Percentiles rank a stretch among this genome's conserved stretches.
Conservation (phyloP, 37 sponge, comb jelly and placozoan genomes). For the Spongilla lacustris region DNA sequence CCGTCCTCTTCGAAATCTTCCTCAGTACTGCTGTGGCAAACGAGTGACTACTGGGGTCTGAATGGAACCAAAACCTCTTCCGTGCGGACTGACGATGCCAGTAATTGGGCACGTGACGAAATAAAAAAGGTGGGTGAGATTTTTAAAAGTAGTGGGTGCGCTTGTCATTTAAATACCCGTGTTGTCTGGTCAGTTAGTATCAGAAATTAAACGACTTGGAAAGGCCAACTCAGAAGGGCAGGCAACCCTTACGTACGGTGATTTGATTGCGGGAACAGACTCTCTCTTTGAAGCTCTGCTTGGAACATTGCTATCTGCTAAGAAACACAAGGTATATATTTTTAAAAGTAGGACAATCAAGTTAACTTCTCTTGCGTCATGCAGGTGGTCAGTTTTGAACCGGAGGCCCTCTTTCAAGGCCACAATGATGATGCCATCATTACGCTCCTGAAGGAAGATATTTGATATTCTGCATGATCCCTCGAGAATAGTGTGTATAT, state of each 20-base stretch:
- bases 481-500: background rate
- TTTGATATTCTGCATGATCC: background rate
- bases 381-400: slow-evolving; percentile 17
- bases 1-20: background rate
- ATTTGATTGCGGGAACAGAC: slow-evolving; percentile 10
- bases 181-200: background rate
- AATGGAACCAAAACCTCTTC: background rate
- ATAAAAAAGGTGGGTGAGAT: background rate
- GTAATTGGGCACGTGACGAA: background rate
- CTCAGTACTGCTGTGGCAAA: background rate
- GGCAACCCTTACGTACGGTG: background rate
- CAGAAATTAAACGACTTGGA: slow-evolving; percentile 1
- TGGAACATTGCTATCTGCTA: slow-evolving; percentile 32
- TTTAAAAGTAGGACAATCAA: background rate
- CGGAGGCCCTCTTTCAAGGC: slow-evolving; percentile 22
- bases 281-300: slow-evolving; percentile 24
- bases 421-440: slow-evolving; percentile 15
- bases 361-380: background rate
- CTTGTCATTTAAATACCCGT: too few species aligned
- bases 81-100: background rate
- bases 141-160: too few species aligned
- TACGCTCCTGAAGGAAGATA: slow-evolving; percentile 1
- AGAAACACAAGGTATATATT: slow-evolving; percentile 34
- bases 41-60: slow-evolving; percentile 9
- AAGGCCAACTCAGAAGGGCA: background rate